Evolutionary conservation across 2,113 vertebrate genomes (phyloP).

Genomic region (Colistium nudipinnis): DNA sequence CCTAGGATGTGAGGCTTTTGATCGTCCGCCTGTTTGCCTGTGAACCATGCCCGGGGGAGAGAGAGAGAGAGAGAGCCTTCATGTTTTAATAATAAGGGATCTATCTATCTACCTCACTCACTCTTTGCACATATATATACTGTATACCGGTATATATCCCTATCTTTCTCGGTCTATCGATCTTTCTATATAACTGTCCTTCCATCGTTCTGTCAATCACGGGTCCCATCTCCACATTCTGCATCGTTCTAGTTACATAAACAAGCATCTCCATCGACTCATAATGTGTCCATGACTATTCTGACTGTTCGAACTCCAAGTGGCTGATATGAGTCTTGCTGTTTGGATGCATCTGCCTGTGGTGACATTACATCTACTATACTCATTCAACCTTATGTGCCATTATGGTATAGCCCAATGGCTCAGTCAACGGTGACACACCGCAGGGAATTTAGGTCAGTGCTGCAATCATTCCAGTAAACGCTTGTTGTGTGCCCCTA

Average conservation of each 20-base stretch:
- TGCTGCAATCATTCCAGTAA: slow-evolving; percentile 31
- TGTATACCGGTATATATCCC: too few relatives aligned
- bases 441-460: slow-evolving; percentile 11
- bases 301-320: neutral
- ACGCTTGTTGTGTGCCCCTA: neutral
- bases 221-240: too few relatives aligned
- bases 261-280: neutral
- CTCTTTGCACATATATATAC: too few relatives aligned
- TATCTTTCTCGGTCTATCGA: neutral
- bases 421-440: slow-evolving; percentile 41
- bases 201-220: neutral
- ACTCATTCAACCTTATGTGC: slow-evolving; percentile 28
- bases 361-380: slow-evolving; percentile 24
- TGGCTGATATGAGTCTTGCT: neutral
- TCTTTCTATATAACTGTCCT: too few relatives aligned
- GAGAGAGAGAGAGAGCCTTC: slow-evolving; percentile 44
- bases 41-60: slow-evolving; percentile 57
- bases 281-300: neutral
- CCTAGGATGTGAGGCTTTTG: slow-evolving; percentile 51
- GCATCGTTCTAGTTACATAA: too few relatives aligned
- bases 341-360: neutral
- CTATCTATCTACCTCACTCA: too few relatives aligned
- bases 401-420: slow-evolving; percentile 29
- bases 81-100: slow-evolving; percentile 53
- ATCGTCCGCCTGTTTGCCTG: slow-evolving; percentile 62